Evolutionary conservation across 2,797 vertebrate genomes (phyloP), one percentile per base, ranked within the genome.

Genomic region (Enteromius fasciolatus): DNA sequence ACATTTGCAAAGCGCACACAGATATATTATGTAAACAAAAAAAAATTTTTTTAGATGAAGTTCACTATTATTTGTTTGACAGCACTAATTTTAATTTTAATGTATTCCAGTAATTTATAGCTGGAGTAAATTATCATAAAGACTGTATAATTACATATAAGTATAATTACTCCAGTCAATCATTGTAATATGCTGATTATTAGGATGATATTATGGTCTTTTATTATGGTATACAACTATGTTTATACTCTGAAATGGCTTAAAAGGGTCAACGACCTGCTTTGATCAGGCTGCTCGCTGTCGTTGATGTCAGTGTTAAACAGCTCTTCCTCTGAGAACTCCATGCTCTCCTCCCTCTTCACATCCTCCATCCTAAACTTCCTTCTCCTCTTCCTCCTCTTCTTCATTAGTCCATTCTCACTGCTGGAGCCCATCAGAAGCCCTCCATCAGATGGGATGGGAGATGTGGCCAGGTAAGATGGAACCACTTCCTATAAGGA

Each of bases 251-350:
- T 52, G 25, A 70, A 48, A 48, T 10, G 23, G 15, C 68, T 69
- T 46, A 25, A 73, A 50, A 84, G 36, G 23, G 15, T 44, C 57
- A 20, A 54, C 63, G 79, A 88, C 90, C 70, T 86, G 33, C 93
- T 94, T 0, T 66, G 68, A n/a, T 95, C 95, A 0, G 83, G 76
- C 74, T 94, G 96, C 81, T 98, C 97, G 0, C 97, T 96, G 0
- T 97, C 97, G 89, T 96, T 97, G 89, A 98, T 97, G 89, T 98
- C 97, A 17, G 98, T 97, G 81, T 95, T 92, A 86, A 99, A 99
- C 95, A 99, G 94, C 80, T 97, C 96, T n/a, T 96, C 96, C 66
- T 95, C 97, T 0, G 95, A 96, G 0, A 96, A 95, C 87, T 96
- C 95, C 4, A 83, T 88, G 54, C 85, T 93, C 52, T 95, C 96